A percentile compares a stretch with the other conserved stretches of the same genome.
Conservation (phyloP, 2,797 vertebrate genomes). For the Denticeps clupeoides region DNA sequence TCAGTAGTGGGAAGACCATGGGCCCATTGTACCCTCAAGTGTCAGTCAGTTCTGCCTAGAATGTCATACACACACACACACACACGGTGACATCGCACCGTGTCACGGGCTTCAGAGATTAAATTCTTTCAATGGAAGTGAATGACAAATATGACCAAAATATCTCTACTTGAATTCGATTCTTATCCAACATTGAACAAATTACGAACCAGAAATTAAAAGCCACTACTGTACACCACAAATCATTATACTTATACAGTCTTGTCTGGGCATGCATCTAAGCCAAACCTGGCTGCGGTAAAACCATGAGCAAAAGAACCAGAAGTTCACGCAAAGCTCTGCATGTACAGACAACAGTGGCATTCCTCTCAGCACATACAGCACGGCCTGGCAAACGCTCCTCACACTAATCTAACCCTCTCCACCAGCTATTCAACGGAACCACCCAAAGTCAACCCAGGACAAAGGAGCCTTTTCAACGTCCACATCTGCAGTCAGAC, state of each 20-base stretch:
- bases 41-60: conserved; percentile 44
- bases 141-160: too few species aligned
- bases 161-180: too few species aligned
- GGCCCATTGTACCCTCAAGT: conserved; percentile 49
- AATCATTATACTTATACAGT: background rate
- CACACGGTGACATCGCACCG: conserved; percentile 62
- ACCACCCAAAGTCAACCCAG: conserved; percentile 19
- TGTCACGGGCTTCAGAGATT: conserved; percentile 40
- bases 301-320: background rate
- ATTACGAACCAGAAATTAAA: background rate
- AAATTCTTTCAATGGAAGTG: too few species aligned
- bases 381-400: conserved; percentile 8
- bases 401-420: conserved; percentile 22
- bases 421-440: conserved; percentile 32
- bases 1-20: conserved; percentile 51
- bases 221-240: background rate
- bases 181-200: too few species aligned
- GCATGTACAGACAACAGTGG: conserved; percentile 8
- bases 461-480: conserved; percentile 49
- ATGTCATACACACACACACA: conserved; percentile 35
- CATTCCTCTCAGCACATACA: background rate
- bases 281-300: background rate
- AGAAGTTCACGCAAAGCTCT: conserved; percentile 6
- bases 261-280: conserved; percentile 7
- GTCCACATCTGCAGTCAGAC: conserved; percentile 32